Percentiles rank a stretch among this genome's conserved stretches.
phyloP scores from a whole-genome alignment of 2,888 invertebrate species.

The Pinctada fucata region DNA sequence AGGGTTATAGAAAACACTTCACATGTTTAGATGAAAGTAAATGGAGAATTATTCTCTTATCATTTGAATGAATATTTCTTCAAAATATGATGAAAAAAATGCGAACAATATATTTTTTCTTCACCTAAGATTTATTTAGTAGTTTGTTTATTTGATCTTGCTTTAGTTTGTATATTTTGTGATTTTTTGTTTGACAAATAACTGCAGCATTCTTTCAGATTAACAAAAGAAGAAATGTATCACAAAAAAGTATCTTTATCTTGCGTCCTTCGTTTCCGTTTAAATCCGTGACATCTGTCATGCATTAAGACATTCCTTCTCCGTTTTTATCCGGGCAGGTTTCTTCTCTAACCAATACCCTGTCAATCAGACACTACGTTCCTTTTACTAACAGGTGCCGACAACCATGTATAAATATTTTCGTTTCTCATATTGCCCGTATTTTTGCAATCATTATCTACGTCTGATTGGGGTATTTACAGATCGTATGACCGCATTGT shows the following conservation, averaged over 20 bases:
- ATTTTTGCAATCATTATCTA: constrained; percentile 20
- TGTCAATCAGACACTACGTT: constrained; percentile 8
- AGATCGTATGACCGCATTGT: constrained; percentile 17
- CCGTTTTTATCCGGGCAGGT: not conserved
- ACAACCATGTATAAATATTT: constrained; percentile 28
- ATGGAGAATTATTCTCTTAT: too few relatives aligned
- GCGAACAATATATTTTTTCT: too few relatives aligned
- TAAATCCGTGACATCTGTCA: not conserved
- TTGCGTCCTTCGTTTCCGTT: not conserved
- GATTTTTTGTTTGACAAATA: too few relatives aligned
- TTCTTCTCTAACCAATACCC: not conserved
- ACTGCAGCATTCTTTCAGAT: too few relatives aligned
- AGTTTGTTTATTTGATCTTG: too few relatives aligned
- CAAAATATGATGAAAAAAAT: too few relatives aligned
- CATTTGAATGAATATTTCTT: too few relatives aligned
- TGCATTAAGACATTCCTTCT: not conserved
- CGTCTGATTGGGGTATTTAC: constrained; percentile 4
- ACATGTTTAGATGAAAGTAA: too few relatives aligned
- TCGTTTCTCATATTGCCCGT: constrained; percentile 7
- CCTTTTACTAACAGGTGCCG: constrained; percentile 18
- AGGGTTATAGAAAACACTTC: too few relatives aligned
- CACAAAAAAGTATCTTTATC: not conserved
- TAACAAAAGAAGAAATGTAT: too few relatives aligned
- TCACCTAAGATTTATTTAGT: too few relatives aligned
- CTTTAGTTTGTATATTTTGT: too few relatives aligned